Conservation (phyloP, 2,113 vertebrate species). For the Proteles cristata region DNA sequence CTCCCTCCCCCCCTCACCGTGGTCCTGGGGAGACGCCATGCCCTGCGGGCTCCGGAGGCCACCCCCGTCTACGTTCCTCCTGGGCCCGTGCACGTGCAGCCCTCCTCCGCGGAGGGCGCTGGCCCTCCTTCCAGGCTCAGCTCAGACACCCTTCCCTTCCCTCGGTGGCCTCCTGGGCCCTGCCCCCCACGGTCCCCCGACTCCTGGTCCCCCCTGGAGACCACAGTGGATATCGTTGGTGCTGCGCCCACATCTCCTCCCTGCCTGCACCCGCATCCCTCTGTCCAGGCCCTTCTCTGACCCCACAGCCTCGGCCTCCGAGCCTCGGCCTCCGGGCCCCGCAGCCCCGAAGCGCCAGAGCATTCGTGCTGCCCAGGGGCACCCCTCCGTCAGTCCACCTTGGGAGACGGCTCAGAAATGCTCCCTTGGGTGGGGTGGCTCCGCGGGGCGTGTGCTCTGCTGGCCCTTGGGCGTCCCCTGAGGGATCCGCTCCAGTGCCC, state of each 20-base stretch:
- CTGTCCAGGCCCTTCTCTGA: neutral
- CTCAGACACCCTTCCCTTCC: fast-evolving
- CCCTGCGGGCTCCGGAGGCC: neutral
- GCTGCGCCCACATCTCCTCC: fast-evolving
- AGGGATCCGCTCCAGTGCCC: fast-evolving
- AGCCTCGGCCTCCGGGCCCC: fast-evolving
- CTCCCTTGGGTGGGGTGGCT: fast-evolving
- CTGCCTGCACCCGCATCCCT: neutral
- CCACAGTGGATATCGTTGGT: fast-evolving
- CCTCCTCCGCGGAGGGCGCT: neutral
- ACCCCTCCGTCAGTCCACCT: fast-evolving
- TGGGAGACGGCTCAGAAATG: fast-evolving
- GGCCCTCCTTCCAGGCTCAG: neutral
- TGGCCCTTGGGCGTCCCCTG: neutral
- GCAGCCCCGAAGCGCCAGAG: neutral
- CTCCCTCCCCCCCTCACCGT: neutral
- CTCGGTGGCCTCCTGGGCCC: neutral
- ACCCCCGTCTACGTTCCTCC: too few relatives aligned
- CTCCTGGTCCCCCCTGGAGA: neutral
- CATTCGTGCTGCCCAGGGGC: fast-evolving
- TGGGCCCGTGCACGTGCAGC: fast-evolving
- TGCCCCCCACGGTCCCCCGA: fast-evolving
- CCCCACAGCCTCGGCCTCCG: too few relatives aligned
- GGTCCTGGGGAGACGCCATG: neutral
- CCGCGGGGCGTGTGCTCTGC: fast-evolving